Percentiles rank a stretch among this genome's conserved stretches.
Evolutionary conservation across 2,888 invertebrate species (phyloP).

Genomic region (Coelopa pilipes): DNA sequence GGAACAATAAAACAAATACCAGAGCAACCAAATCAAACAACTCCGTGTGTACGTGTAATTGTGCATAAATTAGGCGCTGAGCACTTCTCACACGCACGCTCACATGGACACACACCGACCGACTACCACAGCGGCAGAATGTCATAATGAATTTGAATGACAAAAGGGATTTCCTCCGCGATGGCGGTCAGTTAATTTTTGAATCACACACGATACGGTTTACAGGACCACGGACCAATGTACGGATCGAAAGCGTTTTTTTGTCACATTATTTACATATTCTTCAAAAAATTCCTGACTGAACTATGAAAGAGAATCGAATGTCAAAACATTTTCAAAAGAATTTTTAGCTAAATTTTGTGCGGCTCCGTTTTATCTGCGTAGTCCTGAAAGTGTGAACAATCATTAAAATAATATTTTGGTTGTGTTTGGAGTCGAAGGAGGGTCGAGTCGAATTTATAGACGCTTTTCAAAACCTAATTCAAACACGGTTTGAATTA

Average conservation of each 20-base stretch:
- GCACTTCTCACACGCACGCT: background rate
- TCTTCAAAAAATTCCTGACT: too few species aligned
- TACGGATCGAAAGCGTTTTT: conserved; percentile 5
- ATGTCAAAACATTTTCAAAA: too few species aligned
- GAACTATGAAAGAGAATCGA: too few species aligned
- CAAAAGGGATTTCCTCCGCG: background rate
- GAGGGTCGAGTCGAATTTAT: too few species aligned
- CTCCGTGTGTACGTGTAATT: conserved; percentile 11
- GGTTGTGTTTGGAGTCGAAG: too few species aligned
- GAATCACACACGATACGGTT: conserved; percentile 33
- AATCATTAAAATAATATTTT: too few species aligned
- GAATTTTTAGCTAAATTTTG: too few species aligned
- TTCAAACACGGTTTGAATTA: too few species aligned
- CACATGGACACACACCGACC: background rate
- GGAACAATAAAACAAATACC: conserved; percentile 3
- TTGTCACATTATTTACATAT: too few species aligned
- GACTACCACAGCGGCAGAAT: background rate
- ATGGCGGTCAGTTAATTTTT: conserved; percentile 19
- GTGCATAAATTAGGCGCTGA: conserved; percentile 26
- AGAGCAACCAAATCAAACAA: conserved; percentile 20
- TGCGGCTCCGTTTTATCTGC: too few species aligned
- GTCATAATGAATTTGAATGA: background rate
- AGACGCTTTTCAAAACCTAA: too few species aligned
- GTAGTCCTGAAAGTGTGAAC: too few species aligned
- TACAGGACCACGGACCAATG: background rate